These are phyloP conservation scores for Cathartes aura DNA, from an alignment of 2,113 vertebrate species.

Conservation along the genomic window DNA sequence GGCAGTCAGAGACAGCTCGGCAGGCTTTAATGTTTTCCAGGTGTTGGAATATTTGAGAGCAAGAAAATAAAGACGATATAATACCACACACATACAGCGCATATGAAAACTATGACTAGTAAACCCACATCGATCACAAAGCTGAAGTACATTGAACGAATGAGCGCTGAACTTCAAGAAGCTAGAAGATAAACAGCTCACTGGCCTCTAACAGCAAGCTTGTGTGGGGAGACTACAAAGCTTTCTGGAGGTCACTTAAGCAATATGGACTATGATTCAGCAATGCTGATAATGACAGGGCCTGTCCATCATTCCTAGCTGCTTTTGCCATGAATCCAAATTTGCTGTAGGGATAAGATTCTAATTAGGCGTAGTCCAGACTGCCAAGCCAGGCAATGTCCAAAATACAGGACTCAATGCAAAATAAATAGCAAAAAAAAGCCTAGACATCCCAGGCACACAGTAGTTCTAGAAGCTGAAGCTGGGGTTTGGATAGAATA, in stretches of 20 bases:
- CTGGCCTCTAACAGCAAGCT: neutral
- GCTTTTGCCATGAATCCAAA: neutral
- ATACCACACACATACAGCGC: fast-evolving
- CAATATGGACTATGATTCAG: neutral
- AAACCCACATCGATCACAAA: neutral
- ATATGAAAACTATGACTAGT: neutral
- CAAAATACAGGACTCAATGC: neutral
- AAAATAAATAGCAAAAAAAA: neutral
- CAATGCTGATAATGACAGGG: neutral
- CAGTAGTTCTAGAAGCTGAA: neutral
- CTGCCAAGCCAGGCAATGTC: neutral
- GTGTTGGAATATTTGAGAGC: neutral
- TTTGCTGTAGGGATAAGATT: neutral
- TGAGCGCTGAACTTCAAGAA: neutral
- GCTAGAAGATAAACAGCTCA: neutral
- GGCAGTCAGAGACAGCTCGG: neutral
- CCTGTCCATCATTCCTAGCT: neutral
- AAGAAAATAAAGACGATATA: neutral
- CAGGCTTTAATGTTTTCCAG: slow-evolving; percentile 27
- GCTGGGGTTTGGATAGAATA: neutral
- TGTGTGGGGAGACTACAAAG: neutral
- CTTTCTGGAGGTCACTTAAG: neutral
- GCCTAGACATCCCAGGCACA: neutral
- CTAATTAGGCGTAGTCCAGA: neutral
- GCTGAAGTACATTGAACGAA: neutral